These are phyloP conservation scores for Lycophotia porphyrea DNA, from an alignment of 2,888 invertebrate genomes.

Conservation along the genomic window DNA sequence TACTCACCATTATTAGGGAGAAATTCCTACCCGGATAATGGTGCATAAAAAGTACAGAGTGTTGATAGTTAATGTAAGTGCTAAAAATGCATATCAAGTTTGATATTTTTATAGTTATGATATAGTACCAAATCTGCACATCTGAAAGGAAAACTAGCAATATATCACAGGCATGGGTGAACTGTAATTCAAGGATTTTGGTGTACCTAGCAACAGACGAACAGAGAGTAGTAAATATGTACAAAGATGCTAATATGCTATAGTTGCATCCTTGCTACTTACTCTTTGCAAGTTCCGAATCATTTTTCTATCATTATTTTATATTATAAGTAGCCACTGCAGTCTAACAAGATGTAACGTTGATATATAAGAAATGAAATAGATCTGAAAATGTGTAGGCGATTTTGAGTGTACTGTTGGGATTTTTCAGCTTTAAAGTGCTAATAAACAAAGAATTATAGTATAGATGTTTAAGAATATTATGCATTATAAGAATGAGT, in stretches of 20 bases:
- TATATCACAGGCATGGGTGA: background rate
- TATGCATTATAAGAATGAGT: background rate
- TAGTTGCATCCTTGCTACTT: background rate
- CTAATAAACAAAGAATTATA: background rate
- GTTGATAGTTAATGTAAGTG: background rate
- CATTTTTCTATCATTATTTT: background rate
- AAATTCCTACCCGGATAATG: background rate
- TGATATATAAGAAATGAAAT: background rate
- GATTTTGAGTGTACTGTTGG: background rate
- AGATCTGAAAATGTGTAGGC: background rate
- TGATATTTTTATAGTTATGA: background rate
- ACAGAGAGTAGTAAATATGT: background rate
- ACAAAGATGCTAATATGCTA: background rate
- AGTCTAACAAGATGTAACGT: background rate
- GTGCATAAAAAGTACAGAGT: background rate
- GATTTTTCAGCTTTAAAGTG: background rate
- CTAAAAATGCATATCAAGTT: background rate
- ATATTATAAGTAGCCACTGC: background rate
- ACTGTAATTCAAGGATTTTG: background rate
- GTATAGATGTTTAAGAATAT: background rate
- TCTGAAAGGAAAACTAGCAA: slow-evolving; percentile 1
- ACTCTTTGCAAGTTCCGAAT: background rate
- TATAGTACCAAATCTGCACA: background rate
- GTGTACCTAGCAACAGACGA: background rate
- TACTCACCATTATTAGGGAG: background rate